Evolutionary conservation across 1,140 invertebrate species (phyloP), one percentile per base, ranked within the genome.

Genomic region (Diorhabda sublineata): DNA sequence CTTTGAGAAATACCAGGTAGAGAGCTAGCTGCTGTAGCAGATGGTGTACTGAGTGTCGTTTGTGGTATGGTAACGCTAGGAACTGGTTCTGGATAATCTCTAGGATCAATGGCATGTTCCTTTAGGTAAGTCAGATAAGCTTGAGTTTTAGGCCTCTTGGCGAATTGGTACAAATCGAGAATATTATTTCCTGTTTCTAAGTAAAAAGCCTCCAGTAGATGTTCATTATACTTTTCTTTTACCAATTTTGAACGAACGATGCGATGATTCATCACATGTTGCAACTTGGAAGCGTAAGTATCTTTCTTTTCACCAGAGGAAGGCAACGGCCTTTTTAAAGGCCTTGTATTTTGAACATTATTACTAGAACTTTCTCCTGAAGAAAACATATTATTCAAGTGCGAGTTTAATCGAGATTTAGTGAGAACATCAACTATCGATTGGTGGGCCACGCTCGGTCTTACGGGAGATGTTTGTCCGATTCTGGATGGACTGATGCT

Each of bases 171-270:
- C 80, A 90, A 93, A 79, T 96, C 94, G 87, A 94, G 91, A 82
- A 96, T 88, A 81, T 94, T 95, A 52, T 92, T 92, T 70, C 91
- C 90, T 75, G 87, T 87, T 82, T 94, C 90, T 58, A 96, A 85
- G 81, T 93, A 95, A 84, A 90, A 96, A 64, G 91, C 82, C 83
- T 96, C 94, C 61, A 91, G 87, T 72, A 92, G 85, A 82, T 91
- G 88, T 77, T 96, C 93, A 74, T 88, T 87, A 82, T 93, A 93
- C 77, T 87, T 86, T 61, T 80, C 80, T 66, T 78, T 79, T 5
- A 80, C 72, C 5, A 80, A 69, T 66, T 80, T 81, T 3, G 80
- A 79, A 26, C 76, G 69, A 9, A 81, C 79, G 68, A 79, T 79
- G 44, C 76, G 68, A 72, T 81, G 78, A 65, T 80, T 79, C 70